Conservation (phyloP, 2,113 vertebrate genomes). For the Bombycilla garrulus region DNA sequence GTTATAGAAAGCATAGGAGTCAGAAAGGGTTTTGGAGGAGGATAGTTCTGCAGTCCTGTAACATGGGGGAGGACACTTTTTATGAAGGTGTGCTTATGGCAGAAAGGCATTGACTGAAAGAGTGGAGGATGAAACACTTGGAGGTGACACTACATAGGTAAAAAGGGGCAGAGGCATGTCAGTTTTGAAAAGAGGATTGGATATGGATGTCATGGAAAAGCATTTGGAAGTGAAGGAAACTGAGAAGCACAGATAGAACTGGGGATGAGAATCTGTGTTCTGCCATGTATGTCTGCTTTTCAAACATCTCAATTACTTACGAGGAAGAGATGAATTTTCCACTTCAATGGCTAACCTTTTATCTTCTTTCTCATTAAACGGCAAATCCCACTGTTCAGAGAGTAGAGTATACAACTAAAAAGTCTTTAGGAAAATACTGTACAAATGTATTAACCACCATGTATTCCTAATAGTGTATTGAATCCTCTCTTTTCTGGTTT, state of each 20-base stretch:
- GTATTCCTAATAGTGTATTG: not conserved
- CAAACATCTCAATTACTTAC: constrained; percentile 65
- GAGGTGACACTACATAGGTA: not conserved
- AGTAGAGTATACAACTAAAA: constrained; percentile 36
- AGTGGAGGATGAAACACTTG: not conserved
- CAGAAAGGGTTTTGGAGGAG: not conserved
- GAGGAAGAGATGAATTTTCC: constrained; percentile 65
- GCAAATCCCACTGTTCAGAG: constrained; percentile 64
- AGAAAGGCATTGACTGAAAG: not conserved
- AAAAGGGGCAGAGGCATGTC: not conserved
- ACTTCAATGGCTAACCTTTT: constrained; percentile 53
- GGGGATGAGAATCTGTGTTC: not conserved
- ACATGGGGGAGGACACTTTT: not conserved
- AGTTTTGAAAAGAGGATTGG: not conserved
- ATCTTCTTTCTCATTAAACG: constrained; percentile 71
- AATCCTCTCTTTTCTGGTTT: constrained; percentile 49
- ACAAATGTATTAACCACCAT: constrained; percentile 60
- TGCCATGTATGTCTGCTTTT: constrained; percentile 1
- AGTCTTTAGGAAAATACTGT: constrained; percentile 45
- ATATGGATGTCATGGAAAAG: not conserved
- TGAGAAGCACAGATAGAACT: not conserved
- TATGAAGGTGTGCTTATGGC: not conserved
- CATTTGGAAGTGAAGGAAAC: not conserved
- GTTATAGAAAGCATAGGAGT: not conserved
- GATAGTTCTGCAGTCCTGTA: not conserved